Conservation (phyloP, 2,888 invertebrate species). For the Syrista parreyssii region DNA sequence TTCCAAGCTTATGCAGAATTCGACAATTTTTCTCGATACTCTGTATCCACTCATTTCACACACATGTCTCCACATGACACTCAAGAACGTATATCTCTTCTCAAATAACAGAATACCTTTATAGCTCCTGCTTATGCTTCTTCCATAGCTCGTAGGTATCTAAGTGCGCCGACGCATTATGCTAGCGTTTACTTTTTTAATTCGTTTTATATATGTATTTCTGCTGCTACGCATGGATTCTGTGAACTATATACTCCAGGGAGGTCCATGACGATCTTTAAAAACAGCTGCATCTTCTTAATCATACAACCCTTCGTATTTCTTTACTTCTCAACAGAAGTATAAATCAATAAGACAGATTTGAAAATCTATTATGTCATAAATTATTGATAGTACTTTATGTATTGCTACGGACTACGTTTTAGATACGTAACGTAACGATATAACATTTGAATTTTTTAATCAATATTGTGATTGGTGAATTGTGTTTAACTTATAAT, state of each 20-base stretch:
- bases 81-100: neutral
- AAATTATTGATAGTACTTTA: neutral
- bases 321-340: neutral
- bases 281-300: neutral
- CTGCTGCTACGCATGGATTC: neutral
- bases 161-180: neutral
- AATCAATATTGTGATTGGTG: no score
- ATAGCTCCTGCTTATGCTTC: neutral
- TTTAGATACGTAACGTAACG: no score
- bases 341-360: neutral
- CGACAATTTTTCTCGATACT: constrained; percentile 9
- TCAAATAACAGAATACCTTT: neutral
- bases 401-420: neutral
- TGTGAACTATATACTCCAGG: neutral
- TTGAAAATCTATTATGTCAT: neutral
- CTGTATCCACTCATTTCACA: constrained; percentile 16
- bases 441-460: no score
- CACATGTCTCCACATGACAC: constrained; percentile 19
- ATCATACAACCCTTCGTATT: neutral
- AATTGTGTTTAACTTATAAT: no score
- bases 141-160: neutral
- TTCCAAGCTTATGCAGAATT: constrained; percentile 8
- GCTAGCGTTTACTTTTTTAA: neutral
- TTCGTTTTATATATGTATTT: neutral
- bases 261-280: neutral